Base-by-base conservation (phyloP, 2,797 vertebrate genomes). In the Ctenosaura bakeri region DNA sequence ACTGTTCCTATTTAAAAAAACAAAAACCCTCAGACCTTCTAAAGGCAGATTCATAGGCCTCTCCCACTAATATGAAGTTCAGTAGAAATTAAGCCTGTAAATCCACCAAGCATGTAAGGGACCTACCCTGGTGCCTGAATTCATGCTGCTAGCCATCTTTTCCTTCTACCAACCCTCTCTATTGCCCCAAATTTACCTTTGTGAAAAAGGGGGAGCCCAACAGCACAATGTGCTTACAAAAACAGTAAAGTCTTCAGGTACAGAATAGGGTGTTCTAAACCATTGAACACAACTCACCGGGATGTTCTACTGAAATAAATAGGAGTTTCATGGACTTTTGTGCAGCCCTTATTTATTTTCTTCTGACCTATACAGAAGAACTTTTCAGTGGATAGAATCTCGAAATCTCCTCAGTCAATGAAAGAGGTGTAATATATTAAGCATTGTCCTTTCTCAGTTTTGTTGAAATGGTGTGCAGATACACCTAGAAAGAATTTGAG, bases 181-280 rank as follows among this genome's bases (percentile, higher is more conserved):
- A 59, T 90, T 87, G 54, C 8, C 24, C 38, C 46, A 90, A 81
- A 78, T 29, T 26, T 56, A 74, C 46, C 35, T 24, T 54, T 77
- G 18, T 59, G 62, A 62, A 76, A 35, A 18, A 32, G 5, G 2
- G 2, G 29, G 38, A 38, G 42, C 7, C 69, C 22, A 16, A 59
- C 7, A 10, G 26, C 32, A 24, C 16, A 35, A 59, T 13, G 20
- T 22, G 26, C 73, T 78, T 42, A 59, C 14, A 22, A 38, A 18
- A 78, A 29, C 9, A 46, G 56, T 42, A 38, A 35, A 69, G 18
- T 13, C 26, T 69, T 85, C n/a, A n/a, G n/a, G 2, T 71, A n/a
- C 35, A 24, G 3, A 79, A 38, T 69, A 50, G 50, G 2, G 24
- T 71, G 38, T 42, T 85, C 50, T 69, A 66, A 89, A 71, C 13